phyloP scores from a whole-genome alignment of 2,888 invertebrate genomes.

The Melitaea athalia region DNA sequence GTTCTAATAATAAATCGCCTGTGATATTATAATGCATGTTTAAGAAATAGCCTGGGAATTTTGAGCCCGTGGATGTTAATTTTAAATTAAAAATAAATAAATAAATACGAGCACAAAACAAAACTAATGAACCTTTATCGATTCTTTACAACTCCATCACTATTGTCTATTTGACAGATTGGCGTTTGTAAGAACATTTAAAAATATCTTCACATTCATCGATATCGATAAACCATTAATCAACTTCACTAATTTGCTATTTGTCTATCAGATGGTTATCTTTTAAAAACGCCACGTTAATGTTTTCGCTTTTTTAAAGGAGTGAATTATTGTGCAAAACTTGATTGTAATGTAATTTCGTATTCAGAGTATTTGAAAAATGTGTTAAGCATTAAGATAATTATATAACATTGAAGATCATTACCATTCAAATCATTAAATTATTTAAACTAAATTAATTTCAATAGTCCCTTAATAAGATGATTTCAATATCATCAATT shows the following conservation, averaged over 20 bases:
- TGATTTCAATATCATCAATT: no score
- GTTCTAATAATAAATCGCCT: no score
- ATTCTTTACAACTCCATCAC: slow-evolving; percentile 18
- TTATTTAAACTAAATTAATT: neutral
- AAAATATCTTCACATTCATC: slow-evolving; percentile 22
- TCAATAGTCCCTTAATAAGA: neutral
- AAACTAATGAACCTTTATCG: neutral
- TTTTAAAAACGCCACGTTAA: slow-evolving; percentile 19
- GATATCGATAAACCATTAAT: slow-evolving; percentile 37
- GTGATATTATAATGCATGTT: no score
- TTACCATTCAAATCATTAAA: neutral
- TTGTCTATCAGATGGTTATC: slow-evolving; percentile 32
- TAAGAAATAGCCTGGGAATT: no score
- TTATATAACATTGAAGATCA: no score
- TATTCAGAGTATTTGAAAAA: neutral
- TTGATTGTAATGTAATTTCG: slow-evolving; percentile 23
- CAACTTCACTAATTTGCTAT: slow-evolving; percentile 28
- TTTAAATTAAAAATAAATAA: no score
- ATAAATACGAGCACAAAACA: slow-evolving; percentile 11
- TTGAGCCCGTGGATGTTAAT: no score
- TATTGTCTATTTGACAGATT: slow-evolving; percentile 24
- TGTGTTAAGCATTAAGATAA: neutral
- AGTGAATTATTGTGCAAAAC: slow-evolving; percentile 28
- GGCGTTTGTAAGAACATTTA: slow-evolving; percentile 20
- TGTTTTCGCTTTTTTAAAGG: slow-evolving; percentile 29